Evolutionary conservation across 2,888 invertebrate genomes (phyloP).

Genomic region (Drosophila greeni): DNA sequence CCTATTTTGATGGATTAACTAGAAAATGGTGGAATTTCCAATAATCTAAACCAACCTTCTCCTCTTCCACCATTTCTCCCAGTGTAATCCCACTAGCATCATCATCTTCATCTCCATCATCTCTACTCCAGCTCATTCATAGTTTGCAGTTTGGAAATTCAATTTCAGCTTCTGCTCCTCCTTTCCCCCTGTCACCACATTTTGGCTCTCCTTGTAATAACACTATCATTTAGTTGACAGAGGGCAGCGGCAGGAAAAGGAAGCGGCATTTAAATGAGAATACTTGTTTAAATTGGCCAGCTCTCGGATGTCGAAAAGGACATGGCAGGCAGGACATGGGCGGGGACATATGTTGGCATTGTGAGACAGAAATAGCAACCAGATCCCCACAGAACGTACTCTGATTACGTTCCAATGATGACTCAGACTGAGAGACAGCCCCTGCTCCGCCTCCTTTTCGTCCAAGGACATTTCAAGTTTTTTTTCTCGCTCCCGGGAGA

Average conservation of each 20-base stretch:
- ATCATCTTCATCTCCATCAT: conserved; percentile 36
- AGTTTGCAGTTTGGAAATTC: conserved; percentile 62
- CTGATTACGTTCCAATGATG: conserved; percentile 31
- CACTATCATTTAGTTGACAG: conserved; percentile 36
- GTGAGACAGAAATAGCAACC: conserved; percentile 24
- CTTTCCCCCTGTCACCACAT: conserved; percentile 6
- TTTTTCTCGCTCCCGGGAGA: conserved; percentile 13
- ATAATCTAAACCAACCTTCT: background rate
- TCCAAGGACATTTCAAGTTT: conserved; percentile 30
- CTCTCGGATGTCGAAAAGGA: conserved; percentile 27
- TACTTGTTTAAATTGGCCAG: conserved; percentile 39
- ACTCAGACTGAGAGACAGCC: conserved; percentile 27
- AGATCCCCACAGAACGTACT: conserved; percentile 15
- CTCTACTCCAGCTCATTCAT: conserved; percentile 29
- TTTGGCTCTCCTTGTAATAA: conserved; percentile 19
- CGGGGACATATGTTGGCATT: conserved; percentile 18
- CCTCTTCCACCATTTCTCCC: background rate
- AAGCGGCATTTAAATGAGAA: conserved; percentile 37
- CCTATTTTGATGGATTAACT: no score
- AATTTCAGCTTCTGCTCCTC: conserved; percentile 47
- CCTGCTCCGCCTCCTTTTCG: background rate
- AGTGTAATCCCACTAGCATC: conserved; percentile 3
- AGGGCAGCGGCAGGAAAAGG: conserved; percentile 28
- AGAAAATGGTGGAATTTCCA: background rate
- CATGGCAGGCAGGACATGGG: conserved; percentile 6